Evolutionary conservation across 2,888 invertebrate species (phyloP).

Genomic region (Leptogaster cylindrica): DNA sequence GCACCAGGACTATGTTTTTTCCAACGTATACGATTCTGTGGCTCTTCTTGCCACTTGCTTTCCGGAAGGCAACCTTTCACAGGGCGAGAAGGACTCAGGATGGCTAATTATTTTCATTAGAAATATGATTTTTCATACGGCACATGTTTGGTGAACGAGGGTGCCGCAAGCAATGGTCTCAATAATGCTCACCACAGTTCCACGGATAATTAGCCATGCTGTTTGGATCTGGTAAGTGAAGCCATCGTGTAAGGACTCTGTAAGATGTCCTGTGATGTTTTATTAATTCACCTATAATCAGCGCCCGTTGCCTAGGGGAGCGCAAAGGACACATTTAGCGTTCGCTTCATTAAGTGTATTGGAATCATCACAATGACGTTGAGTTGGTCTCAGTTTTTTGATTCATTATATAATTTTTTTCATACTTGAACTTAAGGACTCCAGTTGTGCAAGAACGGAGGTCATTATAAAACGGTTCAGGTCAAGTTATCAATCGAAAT

Average conservation of each 20-base stretch:
- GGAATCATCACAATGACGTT: too few species aligned
- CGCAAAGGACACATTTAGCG: too few species aligned
- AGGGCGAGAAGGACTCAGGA: neutral
- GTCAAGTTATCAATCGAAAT: too few species aligned
- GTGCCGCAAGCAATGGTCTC: conserved; percentile 16
- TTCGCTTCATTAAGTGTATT: too few species aligned
- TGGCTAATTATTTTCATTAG: conserved; percentile 39
- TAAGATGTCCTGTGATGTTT: conserved; percentile 12
- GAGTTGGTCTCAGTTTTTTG: too few species aligned
- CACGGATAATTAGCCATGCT: conserved; percentile 30
- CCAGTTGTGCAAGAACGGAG: too few species aligned
- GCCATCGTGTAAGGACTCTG: conserved; percentile 15
- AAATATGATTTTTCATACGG: conserved; percentile 29
- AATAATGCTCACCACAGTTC: conserved; percentile 13
- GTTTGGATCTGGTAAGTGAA: neutral
- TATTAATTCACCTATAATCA: conserved; percentile 26
- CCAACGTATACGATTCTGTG: too few species aligned
- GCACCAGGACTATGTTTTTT: too few species aligned
- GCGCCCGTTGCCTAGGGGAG: conserved; percentile 19
- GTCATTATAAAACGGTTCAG: too few species aligned
- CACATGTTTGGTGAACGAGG: neutral
- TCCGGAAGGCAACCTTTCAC: neutral
- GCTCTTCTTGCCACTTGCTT: neutral
- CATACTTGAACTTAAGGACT: too few species aligned
- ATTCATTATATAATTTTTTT: too few species aligned